Base-by-base conservation (phyloP, 2,888 invertebrate genomes). In the Drosophila niveifrons region DNA sequence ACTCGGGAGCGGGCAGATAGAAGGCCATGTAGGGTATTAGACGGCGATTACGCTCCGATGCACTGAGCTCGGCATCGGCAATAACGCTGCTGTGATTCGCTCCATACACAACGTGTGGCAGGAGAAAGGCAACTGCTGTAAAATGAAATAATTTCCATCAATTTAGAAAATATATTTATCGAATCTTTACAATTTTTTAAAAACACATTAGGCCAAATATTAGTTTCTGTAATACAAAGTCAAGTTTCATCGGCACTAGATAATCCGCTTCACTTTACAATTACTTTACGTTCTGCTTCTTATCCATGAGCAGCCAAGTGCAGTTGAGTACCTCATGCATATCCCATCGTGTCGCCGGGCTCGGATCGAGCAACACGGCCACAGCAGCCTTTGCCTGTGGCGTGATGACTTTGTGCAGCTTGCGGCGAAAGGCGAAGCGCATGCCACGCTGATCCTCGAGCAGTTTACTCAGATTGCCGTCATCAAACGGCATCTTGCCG, bases 401-500 rank as follows among this genome's bases (percentile, higher is more conserved):
- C 0, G 97, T 94, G 61, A 97, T 94, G 0, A 94, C 94, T 56
- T 96, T 95, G 41, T 95, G 93, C 10, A 97, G 94, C 80, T 96
- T 94, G 2, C 95, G 94, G 48, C 96, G 94, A 91, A 96, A 97
- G 18, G 95, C 94, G 95, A 96, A 97, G 85, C 95, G 96, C 75
- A 95, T 95, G 15, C 95, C 95, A 93, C 96, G 94, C 92, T 98
- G 98, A 90, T 97, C 96, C 80, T 96, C 95, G 10, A 98, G 93
- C 83, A 98, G 93, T 90, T 96, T 96, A 69, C 95, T 94, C 64
- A 97, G 92, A 91, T 97, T 97, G n/a, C 95, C 94, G 90, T 98
- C 98, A 91, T 98, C 97, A 90, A 97, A 98, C 0, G 98, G 98
- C 98, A 98, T 98, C 23, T 96, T 96, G 1, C 96, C 98, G 90